Base-by-base conservation (phyloP, 92 coral and sea anemone species). In the Epizoanthus ramosus region DNA sequence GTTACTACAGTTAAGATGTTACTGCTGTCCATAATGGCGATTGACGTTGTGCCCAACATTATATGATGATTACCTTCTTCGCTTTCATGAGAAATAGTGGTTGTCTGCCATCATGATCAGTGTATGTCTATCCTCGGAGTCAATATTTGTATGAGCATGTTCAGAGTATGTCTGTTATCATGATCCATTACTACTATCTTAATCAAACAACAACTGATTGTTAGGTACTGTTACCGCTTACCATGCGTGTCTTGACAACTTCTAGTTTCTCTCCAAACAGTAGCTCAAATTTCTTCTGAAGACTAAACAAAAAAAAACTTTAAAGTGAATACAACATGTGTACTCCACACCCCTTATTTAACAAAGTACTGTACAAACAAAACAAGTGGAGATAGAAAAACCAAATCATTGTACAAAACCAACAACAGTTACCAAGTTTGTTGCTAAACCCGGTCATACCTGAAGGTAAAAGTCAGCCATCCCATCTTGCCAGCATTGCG, bases 401-500 rank as follows among this genome's bases (percentile, higher is more conserved):
- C 14, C 1, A 47, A 47, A 47, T 47, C 15, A 8, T 47, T 47
- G 54, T 9, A 47, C 54, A 47, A 8, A 47, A 9, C 54, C 43
- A 37, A 37, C 5, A 3, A 37, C 6, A 37, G 5, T 3, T 37
- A 37, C 6, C 43, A 37, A 37, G 33, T 1, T 16, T 12, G 70
- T 57, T 24, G 70, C 16, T 14, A 16, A 13, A 75, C 25, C 21
- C 43, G 28, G 25, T 63, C 65, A 61, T 63, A 90, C 99, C 99
- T 97, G 86, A 97, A 97, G 8, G 99, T 97, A 75, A 97, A 97
- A 5, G 99, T 97, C 57, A 97, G 85, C 99, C 99, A 97, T 18
- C 99, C 99, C 99, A 97, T 97, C 75, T 97, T 94, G 31, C 93
- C 93, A 24, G 99, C 99, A 89, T 94, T 90, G 41, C 99, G 90